phyloP scores from a whole-genome alignment of 2,888 invertebrate genomes.

The Brachylomia viminalis region DNA sequence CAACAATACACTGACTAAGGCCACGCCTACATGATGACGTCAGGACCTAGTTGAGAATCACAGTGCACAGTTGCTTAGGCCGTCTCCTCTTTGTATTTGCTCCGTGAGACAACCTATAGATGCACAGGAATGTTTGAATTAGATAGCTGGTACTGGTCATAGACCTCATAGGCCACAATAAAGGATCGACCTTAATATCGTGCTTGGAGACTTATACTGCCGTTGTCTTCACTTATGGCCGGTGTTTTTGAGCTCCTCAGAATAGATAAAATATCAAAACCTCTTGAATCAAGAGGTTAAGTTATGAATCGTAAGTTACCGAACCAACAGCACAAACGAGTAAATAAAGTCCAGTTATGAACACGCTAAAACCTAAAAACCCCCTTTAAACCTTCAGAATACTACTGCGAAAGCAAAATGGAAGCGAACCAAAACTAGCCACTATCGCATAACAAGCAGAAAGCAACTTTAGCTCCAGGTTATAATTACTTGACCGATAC shows the following conservation, averaged over 20 bases:
- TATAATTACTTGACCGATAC: constrained; percentile 38
- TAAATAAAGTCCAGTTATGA: background rate
- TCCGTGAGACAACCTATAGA: background rate
- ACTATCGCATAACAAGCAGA: background rate
- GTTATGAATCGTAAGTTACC: background rate
- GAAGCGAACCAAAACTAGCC: background rate
- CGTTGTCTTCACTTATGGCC: background rate
- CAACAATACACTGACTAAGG: no score
- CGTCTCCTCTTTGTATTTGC: no score
- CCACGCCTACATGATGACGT: no score
- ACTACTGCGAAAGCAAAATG: background rate
- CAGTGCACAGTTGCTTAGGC: no score
- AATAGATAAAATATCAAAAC: background rate
- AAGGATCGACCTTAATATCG: no score
- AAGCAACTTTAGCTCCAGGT: constrained; percentile 14
- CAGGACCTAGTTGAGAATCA: no score
- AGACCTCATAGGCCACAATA: no score
- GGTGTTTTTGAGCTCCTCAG: background rate
- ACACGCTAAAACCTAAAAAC: background rate
- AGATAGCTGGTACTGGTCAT: background rate
- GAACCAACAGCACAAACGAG: background rate
- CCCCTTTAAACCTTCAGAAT: background rate
- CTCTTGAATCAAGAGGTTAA: background rate
- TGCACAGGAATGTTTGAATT: background rate
- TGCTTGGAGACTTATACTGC: no score